These are phyloP conservation scores for Neuroterus valhalla DNA, from an alignment of 1,140 invertebrate genomes.

Conservation along the genomic window DNA sequence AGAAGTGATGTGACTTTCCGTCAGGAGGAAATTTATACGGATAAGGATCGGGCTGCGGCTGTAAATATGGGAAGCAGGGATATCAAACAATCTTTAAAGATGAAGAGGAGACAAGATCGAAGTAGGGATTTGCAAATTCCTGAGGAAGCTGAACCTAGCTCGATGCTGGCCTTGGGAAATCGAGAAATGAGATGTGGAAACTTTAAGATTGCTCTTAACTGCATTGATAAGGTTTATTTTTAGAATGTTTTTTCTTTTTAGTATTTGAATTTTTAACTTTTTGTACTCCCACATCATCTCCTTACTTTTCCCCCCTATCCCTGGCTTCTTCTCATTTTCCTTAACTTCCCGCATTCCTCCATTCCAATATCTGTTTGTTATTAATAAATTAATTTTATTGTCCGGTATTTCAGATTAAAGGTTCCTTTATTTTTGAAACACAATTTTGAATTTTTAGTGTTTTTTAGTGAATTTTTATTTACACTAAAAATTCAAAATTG, in stretches of 20 bases:
- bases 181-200: constrained; percentile 84
- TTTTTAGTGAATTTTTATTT: too few species aligned
- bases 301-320: too few species aligned
- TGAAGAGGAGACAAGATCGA: constrained; percentile 86
- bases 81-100: constrained; percentile 88
- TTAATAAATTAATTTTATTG: too few species aligned
- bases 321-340: too few species aligned
- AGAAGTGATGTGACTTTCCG: constrained; percentile 64
- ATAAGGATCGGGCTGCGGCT: constrained; percentile 92
- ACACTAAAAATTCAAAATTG: too few species aligned
- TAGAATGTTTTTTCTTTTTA: constrained; percentile 8
- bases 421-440: too few species aligned
- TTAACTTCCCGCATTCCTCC: too few species aligned
- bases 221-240: constrained; percentile 84
- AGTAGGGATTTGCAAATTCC: constrained; percentile 83
- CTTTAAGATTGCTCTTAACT: constrained; percentile 81
- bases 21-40: constrained; percentile 88
- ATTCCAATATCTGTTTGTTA: too few species aligned
- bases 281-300: too few species aligned
- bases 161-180: constrained; percentile 83
- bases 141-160: constrained; percentile 85
- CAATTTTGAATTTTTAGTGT: too few species aligned
- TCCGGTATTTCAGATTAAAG: too few species aligned
- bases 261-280: too few species aligned
- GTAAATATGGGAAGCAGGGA: constrained; percentile 88